Evolutionary conservation across 2,888 invertebrate genomes (phyloP).

Genomic region (Zygothrica quintamaculata): DNA sequence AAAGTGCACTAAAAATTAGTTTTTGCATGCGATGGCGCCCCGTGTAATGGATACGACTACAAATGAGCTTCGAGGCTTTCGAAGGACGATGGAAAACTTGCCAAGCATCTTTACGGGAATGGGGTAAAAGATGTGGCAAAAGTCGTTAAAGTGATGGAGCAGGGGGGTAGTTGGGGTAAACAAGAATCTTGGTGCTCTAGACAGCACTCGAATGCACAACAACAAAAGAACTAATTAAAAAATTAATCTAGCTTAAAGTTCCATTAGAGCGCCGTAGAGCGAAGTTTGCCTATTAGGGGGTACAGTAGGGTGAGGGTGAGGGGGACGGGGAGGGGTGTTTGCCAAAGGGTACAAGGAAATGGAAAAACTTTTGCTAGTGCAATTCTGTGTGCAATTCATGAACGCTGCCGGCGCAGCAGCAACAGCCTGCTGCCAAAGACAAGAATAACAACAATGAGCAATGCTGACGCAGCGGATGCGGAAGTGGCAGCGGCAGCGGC

Average conservation of each 20-base stretch:
- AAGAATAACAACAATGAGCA: slow-evolving; percentile 67
- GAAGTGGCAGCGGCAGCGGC: slow-evolving; percentile 23
- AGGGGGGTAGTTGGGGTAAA: not conserved
- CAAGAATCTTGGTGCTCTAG: slow-evolving; percentile 34
- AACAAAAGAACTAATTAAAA: slow-evolving; percentile 82
- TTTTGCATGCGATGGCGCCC: slow-evolving; percentile 72
- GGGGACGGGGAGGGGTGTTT: not conserved
- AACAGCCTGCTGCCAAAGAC: slow-evolving; percentile 69
- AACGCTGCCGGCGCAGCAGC: slow-evolving; percentile 55
- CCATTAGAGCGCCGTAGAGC: slow-evolving; percentile 78
- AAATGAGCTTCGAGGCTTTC: slow-evolving; percentile 57
- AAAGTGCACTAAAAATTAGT: slow-evolving; percentile 70
- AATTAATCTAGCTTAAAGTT: slow-evolving; percentile 82
- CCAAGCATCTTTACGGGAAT: slow-evolving; percentile 55
- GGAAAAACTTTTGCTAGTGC: slow-evolving; percentile 77
- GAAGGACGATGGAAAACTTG: slow-evolving; percentile 43
- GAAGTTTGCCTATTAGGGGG: slow-evolving; percentile 58
- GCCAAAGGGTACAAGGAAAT: slow-evolving; percentile 63
- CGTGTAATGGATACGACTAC: slow-evolving; percentile 71
- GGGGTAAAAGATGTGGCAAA: not conserved
- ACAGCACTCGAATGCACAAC: slow-evolving; percentile 72
- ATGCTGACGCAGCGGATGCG: slow-evolving; percentile 16
- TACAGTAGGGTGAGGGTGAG: not conserved
- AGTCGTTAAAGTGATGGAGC: not conserved
- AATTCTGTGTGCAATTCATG: slow-evolving; percentile 53